Evolutionary conservation across 2,113 vertebrate genomes (phyloP).

Genomic region (Garra rufa): DNA sequence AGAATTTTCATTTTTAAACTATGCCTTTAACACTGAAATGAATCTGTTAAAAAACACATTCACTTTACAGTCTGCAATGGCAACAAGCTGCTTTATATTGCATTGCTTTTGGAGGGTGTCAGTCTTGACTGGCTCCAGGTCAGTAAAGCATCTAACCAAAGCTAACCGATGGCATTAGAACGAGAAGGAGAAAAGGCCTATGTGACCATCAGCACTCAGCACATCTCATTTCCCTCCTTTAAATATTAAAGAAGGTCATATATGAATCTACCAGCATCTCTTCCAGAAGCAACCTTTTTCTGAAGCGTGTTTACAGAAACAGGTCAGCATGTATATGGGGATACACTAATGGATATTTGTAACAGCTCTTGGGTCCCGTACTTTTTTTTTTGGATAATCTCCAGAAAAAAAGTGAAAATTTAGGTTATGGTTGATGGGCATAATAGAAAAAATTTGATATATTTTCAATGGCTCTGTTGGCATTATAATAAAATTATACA

Average conservation of each 20-base stretch:
- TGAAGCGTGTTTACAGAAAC: neutral
- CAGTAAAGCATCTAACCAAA: constrained; percentile 17
- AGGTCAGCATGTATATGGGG: neutral
- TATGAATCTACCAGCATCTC: constrained; percentile 1
- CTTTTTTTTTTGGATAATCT: no score
- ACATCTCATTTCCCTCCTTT: constrained; percentile 33
- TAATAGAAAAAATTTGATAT: neutral
- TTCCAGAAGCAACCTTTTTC: neutral
- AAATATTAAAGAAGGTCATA: constrained; percentile 53
- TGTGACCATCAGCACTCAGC: constrained; percentile 37
- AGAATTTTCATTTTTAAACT: no score
- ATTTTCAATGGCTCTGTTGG: neutral
- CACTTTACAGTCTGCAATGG: neutral
- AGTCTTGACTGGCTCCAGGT: neutral
- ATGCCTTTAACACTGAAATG: no score
- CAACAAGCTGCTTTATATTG: neutral
- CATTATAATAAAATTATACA: neutral
- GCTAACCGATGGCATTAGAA: neutral
- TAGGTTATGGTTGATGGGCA: no score
- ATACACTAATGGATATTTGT: neutral
- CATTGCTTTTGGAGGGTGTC: neutral
- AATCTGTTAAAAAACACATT: neutral
- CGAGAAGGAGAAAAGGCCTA: neutral
- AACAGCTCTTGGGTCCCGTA: neutral
- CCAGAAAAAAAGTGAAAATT: neutral